Evolutionary conservation across 2,113 vertebrate genomes (phyloP).

Genomic region (Nothocercus nigrocapillus): DNA sequence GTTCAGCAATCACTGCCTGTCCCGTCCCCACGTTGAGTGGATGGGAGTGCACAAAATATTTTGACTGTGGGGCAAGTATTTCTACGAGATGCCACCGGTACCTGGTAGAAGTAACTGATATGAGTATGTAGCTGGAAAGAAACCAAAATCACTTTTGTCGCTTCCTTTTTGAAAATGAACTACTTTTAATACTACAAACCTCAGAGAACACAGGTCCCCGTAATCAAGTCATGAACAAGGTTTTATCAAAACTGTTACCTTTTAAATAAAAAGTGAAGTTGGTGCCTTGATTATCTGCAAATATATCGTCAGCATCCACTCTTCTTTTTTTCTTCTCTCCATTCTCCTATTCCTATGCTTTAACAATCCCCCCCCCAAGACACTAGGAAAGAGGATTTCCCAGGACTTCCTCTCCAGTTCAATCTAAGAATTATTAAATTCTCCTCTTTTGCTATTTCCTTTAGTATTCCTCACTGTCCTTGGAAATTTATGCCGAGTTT

Average conservation of each 20-base stretch:
- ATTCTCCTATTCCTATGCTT: background rate
- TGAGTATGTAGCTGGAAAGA: background rate
- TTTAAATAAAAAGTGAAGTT: background rate
- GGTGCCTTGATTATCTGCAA: background rate
- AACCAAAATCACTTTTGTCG: background rate
- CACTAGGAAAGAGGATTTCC: background rate
- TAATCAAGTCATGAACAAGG: background rate
- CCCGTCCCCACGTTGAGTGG: background rate
- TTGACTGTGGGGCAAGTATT: background rate
- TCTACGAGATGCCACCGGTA: background rate
- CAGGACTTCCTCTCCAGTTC: background rate
- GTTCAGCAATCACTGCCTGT: background rate
- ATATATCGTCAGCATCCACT: background rate
- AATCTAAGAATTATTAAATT: background rate
- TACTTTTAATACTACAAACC: background rate
- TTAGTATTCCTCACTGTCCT: background rate
- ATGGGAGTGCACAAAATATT: background rate
- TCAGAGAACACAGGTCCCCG: background rate
- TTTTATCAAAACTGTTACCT: background rate
- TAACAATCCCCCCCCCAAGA: background rate
- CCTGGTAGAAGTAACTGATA: too few species aligned
- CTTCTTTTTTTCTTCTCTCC: background rate
- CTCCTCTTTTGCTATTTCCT: background rate
- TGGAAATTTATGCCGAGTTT: background rate
- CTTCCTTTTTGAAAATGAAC: background rate